These are phyloP conservation scores for Acleris sparsana DNA, from an alignment of 2,888 invertebrate genomes.

Conservation along the genomic window DNA sequence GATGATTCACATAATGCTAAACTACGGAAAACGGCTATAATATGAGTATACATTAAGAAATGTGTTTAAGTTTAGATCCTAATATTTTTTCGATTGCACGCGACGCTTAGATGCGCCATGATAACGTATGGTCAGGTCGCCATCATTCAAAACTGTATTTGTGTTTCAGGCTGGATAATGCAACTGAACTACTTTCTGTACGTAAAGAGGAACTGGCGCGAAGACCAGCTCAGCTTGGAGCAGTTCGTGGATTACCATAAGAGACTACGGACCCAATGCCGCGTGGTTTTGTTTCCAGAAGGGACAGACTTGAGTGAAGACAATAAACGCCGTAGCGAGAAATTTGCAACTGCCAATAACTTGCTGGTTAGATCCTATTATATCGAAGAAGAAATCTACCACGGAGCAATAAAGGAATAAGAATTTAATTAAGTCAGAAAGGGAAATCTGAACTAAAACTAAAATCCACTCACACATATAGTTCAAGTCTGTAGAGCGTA, in stretches of 20 bases:
- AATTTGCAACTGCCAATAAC: conserved; percentile 87
- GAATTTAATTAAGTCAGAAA: too few relatives aligned
- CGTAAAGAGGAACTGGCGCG: conserved; percentile 91
- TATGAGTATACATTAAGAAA: too few relatives aligned
- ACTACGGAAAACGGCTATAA: too few relatives aligned
- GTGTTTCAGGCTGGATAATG: conserved; percentile 91
- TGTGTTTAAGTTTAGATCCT: too few relatives aligned
- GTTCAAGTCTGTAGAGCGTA: too few relatives aligned
- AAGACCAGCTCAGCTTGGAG: conserved; percentile 87
- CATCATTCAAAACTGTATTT: conserved; percentile 7
- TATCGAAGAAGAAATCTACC: background rate
- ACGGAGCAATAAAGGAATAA: too few relatives aligned
- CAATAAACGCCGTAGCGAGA: conserved; percentile 87
- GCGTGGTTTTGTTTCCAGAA: conserved; percentile 93
- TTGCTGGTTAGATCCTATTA: conserved; percentile 79
- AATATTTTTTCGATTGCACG: too few relatives aligned
- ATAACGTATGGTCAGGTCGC: background rate
- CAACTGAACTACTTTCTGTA: conserved; percentile 93
- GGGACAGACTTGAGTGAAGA: conserved; percentile 91
- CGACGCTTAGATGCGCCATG: too few relatives aligned
- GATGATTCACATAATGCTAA: too few relatives aligned
- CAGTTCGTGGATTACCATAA: conserved; percentile 89
- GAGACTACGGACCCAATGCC: conserved; percentile 84
- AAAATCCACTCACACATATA: too few relatives aligned
- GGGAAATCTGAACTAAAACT: too few relatives aligned